phyloP scores from a whole-genome alignment of 2,888 invertebrate genomes.

The Ectropis crepuscularia region DNA sequence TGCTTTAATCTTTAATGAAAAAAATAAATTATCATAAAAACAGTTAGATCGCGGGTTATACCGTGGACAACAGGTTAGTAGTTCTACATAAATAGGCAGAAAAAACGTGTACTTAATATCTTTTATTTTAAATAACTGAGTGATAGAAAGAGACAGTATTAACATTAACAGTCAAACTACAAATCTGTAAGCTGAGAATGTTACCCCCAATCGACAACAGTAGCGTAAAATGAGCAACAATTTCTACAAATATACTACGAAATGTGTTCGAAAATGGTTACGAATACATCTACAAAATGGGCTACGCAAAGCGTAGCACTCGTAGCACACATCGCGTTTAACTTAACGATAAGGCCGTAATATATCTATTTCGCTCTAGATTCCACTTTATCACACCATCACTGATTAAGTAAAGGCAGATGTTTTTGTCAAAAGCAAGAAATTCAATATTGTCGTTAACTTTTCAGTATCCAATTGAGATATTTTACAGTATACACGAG shows the following conservation, averaged over 20 bases:
- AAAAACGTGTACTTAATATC: no score
- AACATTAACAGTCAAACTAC: no score
- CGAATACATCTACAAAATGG: conserved; percentile 1
- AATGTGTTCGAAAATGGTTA: conserved; percentile 4
- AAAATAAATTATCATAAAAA: no score
- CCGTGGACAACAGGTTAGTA: no score
- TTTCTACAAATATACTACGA: not conserved
- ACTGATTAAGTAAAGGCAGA: not conserved
- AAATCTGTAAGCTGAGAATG: no score
- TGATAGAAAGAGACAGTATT: no score
- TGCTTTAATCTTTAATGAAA: no score
- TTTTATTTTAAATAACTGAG: no score
- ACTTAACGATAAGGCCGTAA: conserved; percentile 11
- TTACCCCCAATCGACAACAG: no score
- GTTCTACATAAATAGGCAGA: no score
- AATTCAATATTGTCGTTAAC: not conserved
- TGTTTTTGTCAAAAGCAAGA: not conserved
- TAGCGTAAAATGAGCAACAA: not conserved
- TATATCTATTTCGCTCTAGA: conserved; percentile 17
- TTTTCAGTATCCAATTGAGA: not conserved
- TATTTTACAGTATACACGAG: no score
- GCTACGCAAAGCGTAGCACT: conserved; percentile 16
- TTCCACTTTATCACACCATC: conserved; percentile 11
- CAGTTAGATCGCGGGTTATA: no score
- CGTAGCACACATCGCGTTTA: conserved; percentile 17